phyloP scores from a whole-genome alignment of 2,797 vertebrate species.

The Tangara arthus region DNA sequence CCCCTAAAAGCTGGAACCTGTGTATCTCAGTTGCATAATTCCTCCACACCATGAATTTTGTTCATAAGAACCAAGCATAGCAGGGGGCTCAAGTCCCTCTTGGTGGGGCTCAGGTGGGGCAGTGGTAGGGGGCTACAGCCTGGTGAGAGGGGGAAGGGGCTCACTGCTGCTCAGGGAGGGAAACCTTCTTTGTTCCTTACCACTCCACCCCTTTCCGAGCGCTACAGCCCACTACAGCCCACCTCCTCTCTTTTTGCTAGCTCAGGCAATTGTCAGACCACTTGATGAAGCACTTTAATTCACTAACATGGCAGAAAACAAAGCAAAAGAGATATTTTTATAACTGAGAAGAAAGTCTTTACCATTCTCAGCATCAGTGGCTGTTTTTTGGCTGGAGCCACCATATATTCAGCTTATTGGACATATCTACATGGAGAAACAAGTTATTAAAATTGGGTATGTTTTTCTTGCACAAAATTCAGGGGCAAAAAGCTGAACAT shows the following conservation, averaged over 20 bases:
- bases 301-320: not conserved
- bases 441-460: not conserved
- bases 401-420: not conserved
- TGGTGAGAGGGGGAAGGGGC: not conserved
- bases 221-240: not conserved
- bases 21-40: not conserved
- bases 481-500: not conserved
- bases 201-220: not conserved
- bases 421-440: not conserved
- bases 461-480: not conserved
- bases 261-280: not conserved
- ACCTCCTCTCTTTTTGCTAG: not conserved
- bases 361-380: not conserved
- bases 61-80: rapidly evolving
- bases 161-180: not conserved
- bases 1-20: not conserved
- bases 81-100: not conserved
- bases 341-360: not conserved
- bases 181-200: not conserved
- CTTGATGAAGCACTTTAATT: not conserved
- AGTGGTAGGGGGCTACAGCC: not conserved
- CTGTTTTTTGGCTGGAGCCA: not conserved
- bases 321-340: not conserved
- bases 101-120: not conserved
- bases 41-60: not conserved